Evolutionary conservation across 2,113 vertebrate genomes (phyloP).

Genomic region (Paramormyrops kingsleyae): DNA sequence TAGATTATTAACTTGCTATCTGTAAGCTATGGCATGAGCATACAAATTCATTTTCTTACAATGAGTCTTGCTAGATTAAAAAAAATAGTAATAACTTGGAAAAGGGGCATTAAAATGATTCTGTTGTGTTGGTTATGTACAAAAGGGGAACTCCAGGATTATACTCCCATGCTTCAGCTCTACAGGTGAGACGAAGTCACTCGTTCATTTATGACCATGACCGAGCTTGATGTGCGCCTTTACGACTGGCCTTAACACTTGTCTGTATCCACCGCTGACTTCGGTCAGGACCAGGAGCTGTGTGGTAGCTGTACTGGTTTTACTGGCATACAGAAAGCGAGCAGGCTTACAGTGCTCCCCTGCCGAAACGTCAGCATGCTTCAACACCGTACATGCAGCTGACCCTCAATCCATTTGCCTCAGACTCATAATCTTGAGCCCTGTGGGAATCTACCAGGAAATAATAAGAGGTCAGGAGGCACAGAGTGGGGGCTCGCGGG

Average conservation of each 20-base stretch:
- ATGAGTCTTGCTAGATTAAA: neutral
- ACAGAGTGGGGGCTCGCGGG: conserved; percentile 22
- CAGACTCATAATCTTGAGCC: conserved; percentile 29
- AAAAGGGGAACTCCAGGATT: neutral
- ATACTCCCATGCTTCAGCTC: neutral
- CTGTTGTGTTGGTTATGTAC: neutral
- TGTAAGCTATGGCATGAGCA: conserved; percentile 7
- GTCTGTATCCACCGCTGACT: neutral
- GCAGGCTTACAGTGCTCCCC: neutral
- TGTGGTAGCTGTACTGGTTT: neutral
- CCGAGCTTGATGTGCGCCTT: neutral
- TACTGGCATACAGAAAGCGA: neutral
- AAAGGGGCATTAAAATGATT: neutral
- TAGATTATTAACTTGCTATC: conserved; percentile 24
- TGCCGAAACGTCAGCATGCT: neutral
- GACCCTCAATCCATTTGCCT: conserved; percentile 15
- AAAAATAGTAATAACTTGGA: neutral
- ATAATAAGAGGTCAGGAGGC: conserved; percentile 21
- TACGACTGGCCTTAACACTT: neutral
- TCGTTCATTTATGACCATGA: neutral
- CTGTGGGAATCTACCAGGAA: conserved; percentile 31
- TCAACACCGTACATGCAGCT: neutral
- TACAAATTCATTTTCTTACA: neutral
- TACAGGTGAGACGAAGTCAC: neutral
- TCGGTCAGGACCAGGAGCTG: neutral